These are phyloP conservation scores for Alsophila aescularia DNA, from an alignment of 2,888 invertebrate species.

Conservation along the genomic window DNA sequence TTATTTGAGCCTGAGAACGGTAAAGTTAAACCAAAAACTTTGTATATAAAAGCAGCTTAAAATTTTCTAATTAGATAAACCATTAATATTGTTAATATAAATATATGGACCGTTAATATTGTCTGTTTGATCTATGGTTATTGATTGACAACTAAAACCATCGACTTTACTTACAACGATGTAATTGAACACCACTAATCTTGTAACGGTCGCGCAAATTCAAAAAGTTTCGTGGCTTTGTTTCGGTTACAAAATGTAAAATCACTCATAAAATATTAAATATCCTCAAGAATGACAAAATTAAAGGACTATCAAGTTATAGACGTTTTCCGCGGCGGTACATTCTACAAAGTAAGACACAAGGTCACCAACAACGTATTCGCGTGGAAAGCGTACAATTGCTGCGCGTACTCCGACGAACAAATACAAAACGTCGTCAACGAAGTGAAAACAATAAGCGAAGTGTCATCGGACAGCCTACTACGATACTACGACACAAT, in stretches of 20 bases:
- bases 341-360: slow-evolving; percentile 81
- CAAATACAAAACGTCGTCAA: slow-evolving; percentile 73
- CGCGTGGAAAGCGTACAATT: slow-evolving; percentile 80
- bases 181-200: slow-evolving; percentile 55
- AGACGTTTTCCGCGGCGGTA: slow-evolving; percentile 77
- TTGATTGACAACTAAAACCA: slow-evolving; percentile 4
- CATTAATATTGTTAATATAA: background rate
- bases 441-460: slow-evolving; percentile 75
- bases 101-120: background rate
- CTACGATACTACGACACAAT: slow-evolving; percentile 77
- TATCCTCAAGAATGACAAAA: slow-evolving; percentile 64
- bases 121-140: background rate
- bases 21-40: too few relatives aligned
- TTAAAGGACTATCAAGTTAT: slow-evolving; percentile 79
- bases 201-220: slow-evolving; percentile 66
- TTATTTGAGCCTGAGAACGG: too few relatives aligned
- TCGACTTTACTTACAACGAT: slow-evolving; percentile 35
- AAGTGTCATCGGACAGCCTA: slow-evolving; percentile 63
- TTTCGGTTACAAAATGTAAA: slow-evolving; percentile 75
- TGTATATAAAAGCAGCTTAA: too few relatives aligned
- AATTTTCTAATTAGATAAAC: too few relatives aligned
- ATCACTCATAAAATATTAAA: slow-evolving; percentile 36
- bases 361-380: slow-evolving; percentile 80
- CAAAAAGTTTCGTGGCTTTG: slow-evolving; percentile 70
- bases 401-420: slow-evolving; percentile 69